These are phyloP conservation scores for Bembecia ichneumoniformis DNA, from an alignment of 2,888 invertebrate genomes.

Conservation along the genomic window DNA sequence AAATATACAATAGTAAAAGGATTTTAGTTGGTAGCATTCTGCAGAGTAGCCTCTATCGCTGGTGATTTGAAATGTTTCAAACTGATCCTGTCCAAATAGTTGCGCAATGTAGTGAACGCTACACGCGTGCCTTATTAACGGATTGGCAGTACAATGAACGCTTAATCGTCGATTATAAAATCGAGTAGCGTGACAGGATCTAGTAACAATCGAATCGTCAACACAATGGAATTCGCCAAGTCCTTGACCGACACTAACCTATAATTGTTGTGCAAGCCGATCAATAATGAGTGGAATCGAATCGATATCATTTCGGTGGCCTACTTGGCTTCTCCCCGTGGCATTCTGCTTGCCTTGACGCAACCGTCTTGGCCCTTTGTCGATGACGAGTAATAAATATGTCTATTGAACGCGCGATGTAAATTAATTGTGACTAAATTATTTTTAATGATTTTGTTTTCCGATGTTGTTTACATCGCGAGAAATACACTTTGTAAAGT, in stretches of 20 bases:
- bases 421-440: slow-evolving; percentile 15
- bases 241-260: slow-evolving; percentile 60
- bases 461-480: not conserved
- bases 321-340: slow-evolving; percentile 38
- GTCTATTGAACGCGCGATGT: slow-evolving; percentile 39
- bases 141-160: slow-evolving; percentile 27
- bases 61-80: too few relatives aligned
- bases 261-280: slow-evolving; percentile 37
- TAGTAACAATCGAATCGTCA: slow-evolving; percentile 31
- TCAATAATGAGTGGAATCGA: slow-evolving; percentile 48
- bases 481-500: too few relatives aligned
- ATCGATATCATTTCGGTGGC: slow-evolving; percentile 38
- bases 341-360: slow-evolving; percentile 39
- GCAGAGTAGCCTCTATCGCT: too few relatives aligned
- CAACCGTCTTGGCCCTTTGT: slow-evolving; percentile 35
- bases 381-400: slow-evolving; percentile 30
- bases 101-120: not conserved
- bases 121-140: slow-evolving; percentile 3
- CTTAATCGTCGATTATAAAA: slow-evolving; percentile 13
- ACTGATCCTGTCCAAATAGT: not conserved
- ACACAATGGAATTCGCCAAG: slow-evolving; percentile 26
- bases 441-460: not conserved
- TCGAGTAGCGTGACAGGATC: slow-evolving; percentile 9
- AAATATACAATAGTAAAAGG: too few relatives aligned
- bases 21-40: too few relatives aligned